Percentiles rank a stretch among this genome's conserved stretches.
These are phyloP conservation scores for Ectemnius lituratus DNA, from an alignment of 2,888 invertebrate genomes.

Conservation along the genomic window DNA sequence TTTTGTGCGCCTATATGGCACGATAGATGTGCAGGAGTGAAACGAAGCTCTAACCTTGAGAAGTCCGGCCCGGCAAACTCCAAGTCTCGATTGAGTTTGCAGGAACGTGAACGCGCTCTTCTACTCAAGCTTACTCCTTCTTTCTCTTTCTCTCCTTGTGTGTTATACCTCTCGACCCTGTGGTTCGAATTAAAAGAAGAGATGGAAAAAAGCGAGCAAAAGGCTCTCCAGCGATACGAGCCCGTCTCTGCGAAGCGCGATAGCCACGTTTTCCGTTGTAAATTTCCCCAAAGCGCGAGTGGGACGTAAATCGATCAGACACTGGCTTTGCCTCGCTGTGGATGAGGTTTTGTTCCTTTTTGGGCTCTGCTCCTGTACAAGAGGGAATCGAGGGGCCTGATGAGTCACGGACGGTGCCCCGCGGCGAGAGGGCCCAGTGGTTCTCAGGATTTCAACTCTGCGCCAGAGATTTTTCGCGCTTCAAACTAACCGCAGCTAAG, in stretches of 20 bases:
- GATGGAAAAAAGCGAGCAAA: conserved; percentile 15
- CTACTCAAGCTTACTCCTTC: conserved; percentile 40
- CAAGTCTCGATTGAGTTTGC: conserved; percentile 55
- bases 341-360: conserved; percentile 69
- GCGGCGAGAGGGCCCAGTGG: conserved; percentile 73
- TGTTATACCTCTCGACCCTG: no score
- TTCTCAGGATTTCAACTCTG: conserved; percentile 57
- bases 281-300: conserved; percentile 73
- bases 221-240: conserved; percentile 53
- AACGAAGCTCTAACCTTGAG: conserved; percentile 57
- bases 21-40: conserved; percentile 27
- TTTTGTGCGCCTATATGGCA: conserved; percentile 18
- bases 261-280: conserved; percentile 69
- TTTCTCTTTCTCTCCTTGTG: conserved; percentile 12
- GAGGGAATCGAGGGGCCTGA: conserved; percentile 77
- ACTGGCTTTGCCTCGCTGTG: conserved; percentile 66
- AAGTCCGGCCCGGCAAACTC: conserved; percentile 45
- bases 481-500: neutral
- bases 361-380: conserved; percentile 74
- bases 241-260: conserved; percentile 48
- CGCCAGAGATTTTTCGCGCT: conserved; percentile 12
- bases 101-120: conserved; percentile 38
- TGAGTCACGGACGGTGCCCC: conserved; percentile 77
- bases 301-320: conserved; percentile 76
- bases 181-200: neutral